Conservation (phyloP, 2,113 vertebrate genomes). For the Nothocercus nigrocapillus region DNA sequence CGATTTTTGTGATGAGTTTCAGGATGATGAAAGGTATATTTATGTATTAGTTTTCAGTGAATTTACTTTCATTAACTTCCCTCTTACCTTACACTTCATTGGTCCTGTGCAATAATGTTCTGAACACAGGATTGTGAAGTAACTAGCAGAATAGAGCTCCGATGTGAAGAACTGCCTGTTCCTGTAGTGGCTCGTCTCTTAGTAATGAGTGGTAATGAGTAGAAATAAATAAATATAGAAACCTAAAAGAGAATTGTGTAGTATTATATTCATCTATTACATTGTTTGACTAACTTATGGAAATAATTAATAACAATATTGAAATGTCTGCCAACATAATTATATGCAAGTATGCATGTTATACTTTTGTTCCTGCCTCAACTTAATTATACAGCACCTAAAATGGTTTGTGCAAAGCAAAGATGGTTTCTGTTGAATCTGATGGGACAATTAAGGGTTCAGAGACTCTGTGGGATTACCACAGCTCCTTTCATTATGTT, state of each 20-base stretch:
- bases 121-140: not conserved
- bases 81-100: not conserved
- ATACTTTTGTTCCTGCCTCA: not conserved
- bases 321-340: not conserved
- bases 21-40: not conserved
- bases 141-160: not conserved
- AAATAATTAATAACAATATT: not conserved
- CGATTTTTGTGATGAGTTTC: not conserved
- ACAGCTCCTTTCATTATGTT: not conserved
- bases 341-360: not conserved
- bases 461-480: not conserved
- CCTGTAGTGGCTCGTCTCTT: not conserved
- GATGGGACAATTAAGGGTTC: not conserved
- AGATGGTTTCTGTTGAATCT: not conserved
- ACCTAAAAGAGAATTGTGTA: not conserved
- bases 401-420: not conserved
- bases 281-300: not conserved
- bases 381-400: not conserved
- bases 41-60: not conserved
- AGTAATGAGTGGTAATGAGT: not conserved
- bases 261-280: not conserved
- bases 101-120: not conserved
- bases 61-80: not conserved
- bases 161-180: not conserved
- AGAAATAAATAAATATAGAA: conserved; percentile 29